Evolutionary conservation across 2,797 vertebrate species (phyloP), one percentile per base, ranked within the genome.

Genomic region (Malacoraja senta): DNA sequence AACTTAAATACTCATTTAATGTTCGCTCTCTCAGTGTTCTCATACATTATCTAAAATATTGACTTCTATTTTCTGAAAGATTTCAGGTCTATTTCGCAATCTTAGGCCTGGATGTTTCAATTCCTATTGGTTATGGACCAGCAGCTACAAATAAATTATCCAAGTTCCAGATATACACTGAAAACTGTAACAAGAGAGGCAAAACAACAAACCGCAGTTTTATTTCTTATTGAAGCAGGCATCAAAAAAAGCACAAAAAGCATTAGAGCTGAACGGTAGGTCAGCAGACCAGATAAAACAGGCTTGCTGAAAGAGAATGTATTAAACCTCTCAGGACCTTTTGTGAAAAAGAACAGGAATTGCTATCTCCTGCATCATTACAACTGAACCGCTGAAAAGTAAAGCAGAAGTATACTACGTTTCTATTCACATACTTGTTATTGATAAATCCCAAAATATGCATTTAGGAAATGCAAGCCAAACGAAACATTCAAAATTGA

Each of bases 181-280:
- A 68, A 32, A 88, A 63, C 61, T n/a, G 26, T 68, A 68, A 88
- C 29, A 44, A 88, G n/a, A 19, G 8, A 68, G 17, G 17, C 61
- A 88, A 15, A 88, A 68, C 17, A 63, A n/a, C 61, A 88, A n/a
- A 65, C 61, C n/a, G 32, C n/a, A 35, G 32, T 65, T 84, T 84
- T 88, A 88, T 35, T 88, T 88, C n/a, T 88, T 88, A 63, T 88
- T 88, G n/a, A 65, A 35, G 84, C 10, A 68, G 84, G 61, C 61
- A 68, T 65, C 84, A 65, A 68, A 88, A 78, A 88, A 88, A 88
- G 84, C 61, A 88, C 61, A 88, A 88, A 53, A 88, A 88, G 84
- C 61, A 65, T 65, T 63, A 68, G 84, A 88, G 84, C 61, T n/a
- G 19, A 88, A 88, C 61, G 68, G n/a, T 35, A 68, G 84, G 84